Base-by-base conservation (phyloP, 2,888 invertebrate genomes). In the Ophion obscuratus region DNA sequence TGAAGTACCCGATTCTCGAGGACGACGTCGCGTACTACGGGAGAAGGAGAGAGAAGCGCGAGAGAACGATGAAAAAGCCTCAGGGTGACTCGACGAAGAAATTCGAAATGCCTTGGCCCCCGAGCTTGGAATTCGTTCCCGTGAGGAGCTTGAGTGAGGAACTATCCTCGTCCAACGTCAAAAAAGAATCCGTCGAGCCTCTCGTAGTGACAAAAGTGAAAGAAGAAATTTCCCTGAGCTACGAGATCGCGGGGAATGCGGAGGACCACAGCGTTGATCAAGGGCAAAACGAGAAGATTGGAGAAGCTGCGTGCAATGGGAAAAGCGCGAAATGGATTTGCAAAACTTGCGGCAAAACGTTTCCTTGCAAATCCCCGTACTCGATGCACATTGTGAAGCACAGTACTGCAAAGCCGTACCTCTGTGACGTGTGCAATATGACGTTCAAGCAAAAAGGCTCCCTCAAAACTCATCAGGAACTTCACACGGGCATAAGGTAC, bases 361-460 rank as follows among this genome's bases (percentile, higher is more conserved):
- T 76, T 77, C 10, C 27, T 0, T 40, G 36, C 17, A 70, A 82
- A 57, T 76, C 68, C 17, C 36, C 24, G 1, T 68, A 76, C 53
- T 31, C 10, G 53, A 64, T n/a, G 11, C 76, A 82, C 81, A 57
- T 70, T 2, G 64, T 76, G 7, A 76, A 70, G 24, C 81, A 81
- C 75, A 82, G 76, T 47, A 62, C 40, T 11, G 59, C 64, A 3
- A 59, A 68, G 59, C 61, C 74, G 36, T 88, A 89, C 84, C 89
- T 89, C 24, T 91, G 91, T 73, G 89, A 91, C n/a, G 68, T 89
- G 20, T 91, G 91, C 20, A 89, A 83, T 0, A 91, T 89, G 57
- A 68, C 80, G 3, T 91, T 89, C 82, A 92, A 90, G 61, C 88
- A 89, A 74, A 91, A 89, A 64, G 90, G 90, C 1, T 80, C 90